Percentiles rank a stretch among this genome's conserved stretches.
phyloP scores from a whole-genome alignment of 2,888 invertebrate species.

The Dryobotodes eremita region DNA sequence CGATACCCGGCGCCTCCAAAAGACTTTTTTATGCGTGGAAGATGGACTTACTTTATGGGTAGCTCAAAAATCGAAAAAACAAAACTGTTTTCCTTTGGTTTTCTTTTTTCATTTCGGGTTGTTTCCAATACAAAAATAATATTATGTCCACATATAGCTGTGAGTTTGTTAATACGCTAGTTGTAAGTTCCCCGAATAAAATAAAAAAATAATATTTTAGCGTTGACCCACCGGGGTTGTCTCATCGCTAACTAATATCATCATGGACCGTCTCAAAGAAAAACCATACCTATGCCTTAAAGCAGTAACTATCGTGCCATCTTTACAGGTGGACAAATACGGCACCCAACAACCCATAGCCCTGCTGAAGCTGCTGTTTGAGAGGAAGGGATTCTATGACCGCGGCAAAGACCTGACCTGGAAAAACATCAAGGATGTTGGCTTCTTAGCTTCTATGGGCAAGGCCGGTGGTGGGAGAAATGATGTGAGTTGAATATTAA shows the following conservation, averaged over 20 bases:
- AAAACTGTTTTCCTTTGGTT: not conserved
- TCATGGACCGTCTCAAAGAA: not conserved
- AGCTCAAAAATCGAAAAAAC: not conserved
- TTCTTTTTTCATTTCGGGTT: not conserved
- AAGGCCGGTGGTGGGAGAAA: slow-evolving; percentile 97
- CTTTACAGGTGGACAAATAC: slow-evolving; percentile 92
- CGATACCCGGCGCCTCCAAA: slow-evolving; percentile 89
- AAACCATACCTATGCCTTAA: not conserved
- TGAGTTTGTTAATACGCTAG: not conserved
- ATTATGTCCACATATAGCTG: not conserved
- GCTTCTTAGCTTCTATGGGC: slow-evolving; percentile 96
- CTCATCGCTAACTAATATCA: not conserved
- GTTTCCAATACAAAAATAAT: not conserved
- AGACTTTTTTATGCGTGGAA: not conserved
- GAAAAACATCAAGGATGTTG: slow-evolving; percentile 96
- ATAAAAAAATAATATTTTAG: not conserved
- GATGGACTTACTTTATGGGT: no score
- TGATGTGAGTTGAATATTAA: slow-evolving; percentile 86
- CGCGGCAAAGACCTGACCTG: slow-evolving; percentile 97
- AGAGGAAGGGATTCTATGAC: slow-evolving; percentile 97
- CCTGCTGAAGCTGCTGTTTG: slow-evolving; percentile 96
- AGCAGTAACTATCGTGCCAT: not conserved
- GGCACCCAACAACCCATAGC: slow-evolving; percentile 99
- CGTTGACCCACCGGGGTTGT: not conserved
- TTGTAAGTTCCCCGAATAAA: not conserved